Evolutionary conservation across 2,113 vertebrate species (phyloP), one percentile per base, ranked within the genome.

Genomic region (Chamaetylas fuelleborni): DNA sequence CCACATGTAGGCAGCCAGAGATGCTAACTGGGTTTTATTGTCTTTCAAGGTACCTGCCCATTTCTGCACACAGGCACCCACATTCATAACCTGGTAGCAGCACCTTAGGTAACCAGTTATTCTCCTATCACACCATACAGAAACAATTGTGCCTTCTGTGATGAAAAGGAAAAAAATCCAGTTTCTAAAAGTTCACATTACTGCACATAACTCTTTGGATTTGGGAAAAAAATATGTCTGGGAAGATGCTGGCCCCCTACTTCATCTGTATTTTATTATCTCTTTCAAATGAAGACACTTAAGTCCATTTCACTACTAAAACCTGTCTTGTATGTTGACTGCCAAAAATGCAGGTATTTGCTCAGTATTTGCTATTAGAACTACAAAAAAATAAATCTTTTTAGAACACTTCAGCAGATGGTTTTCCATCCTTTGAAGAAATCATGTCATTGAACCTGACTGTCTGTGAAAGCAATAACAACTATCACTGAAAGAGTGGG

Each of bases 361-460:
- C 57, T 81, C 45, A 67, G 48, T 62, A 78, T 71, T 61, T 94
- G 58, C 85, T 81, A 91, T 71, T 60, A 86, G 79, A 94, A 86
- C 67, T 83, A 70, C 94, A 95, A 88, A 94, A 70, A 96, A 76
- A 95, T 78, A 43, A 66, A 92, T 92, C 62, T 81, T 87, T 94
- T 86, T 51, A 92, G 71, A 77, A 86, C 64, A 88, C 60, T 95
- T 94, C 56, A 88, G 83, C 83, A 96, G 82, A 90, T 90, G 62
- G 85, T 70, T 92, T 78, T 70, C 76, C 38, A 76, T 74, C 71
- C 67, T 94, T 82, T 92, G 71, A 88, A 93, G 85, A 87, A 95
- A 31, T 57, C 34, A 45, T 64, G 50, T 60, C 91, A 95, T 65
- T 87, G 79, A 95, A 92, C 54, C 33, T 51, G 70, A 92, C 34